Conservation (phyloP, 2,888 invertebrate genomes). For the Erebia palarica region DNA sequence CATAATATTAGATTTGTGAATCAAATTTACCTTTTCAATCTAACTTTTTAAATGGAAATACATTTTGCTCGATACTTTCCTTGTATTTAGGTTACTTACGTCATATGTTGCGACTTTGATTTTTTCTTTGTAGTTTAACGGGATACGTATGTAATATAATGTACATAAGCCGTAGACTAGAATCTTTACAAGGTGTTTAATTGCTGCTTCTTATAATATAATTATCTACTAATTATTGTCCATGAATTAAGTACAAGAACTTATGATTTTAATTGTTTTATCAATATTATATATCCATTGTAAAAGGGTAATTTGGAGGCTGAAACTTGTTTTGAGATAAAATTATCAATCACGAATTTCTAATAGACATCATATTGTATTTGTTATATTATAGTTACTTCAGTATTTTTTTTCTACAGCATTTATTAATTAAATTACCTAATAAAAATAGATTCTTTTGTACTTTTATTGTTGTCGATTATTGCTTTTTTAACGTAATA, state of each 20-base stretch:
- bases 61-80: not conserved
- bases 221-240: conserved; percentile 6
- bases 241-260: conserved; percentile 13
- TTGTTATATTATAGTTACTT: conserved; percentile 19
- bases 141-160: conserved; percentile 62
- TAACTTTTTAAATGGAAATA: conserved; percentile 2
- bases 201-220: conserved; percentile 44
- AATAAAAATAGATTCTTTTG: conserved; percentile 23
- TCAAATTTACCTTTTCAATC: conserved; percentile 4
- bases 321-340: conserved; percentile 21
- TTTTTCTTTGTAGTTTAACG: not conserved
- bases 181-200: conserved; percentile 67
- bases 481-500: conserved; percentile 35
- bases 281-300: conserved; percentile 1
- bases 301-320: conserved; percentile 25
- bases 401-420: conserved; percentile 23
- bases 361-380: conserved; percentile 21
- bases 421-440: conserved; percentile 24
- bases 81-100: not conserved
- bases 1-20: not conserved
- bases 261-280: conserved; percentile 20
- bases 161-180: conserved; percentile 69
- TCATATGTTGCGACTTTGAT: not conserved
- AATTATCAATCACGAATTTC: conserved; percentile 31
- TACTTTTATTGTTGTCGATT: conserved; percentile 27